Conservation (phyloP, 2,888 invertebrate species). For the Linyphia triangularis region DNA sequence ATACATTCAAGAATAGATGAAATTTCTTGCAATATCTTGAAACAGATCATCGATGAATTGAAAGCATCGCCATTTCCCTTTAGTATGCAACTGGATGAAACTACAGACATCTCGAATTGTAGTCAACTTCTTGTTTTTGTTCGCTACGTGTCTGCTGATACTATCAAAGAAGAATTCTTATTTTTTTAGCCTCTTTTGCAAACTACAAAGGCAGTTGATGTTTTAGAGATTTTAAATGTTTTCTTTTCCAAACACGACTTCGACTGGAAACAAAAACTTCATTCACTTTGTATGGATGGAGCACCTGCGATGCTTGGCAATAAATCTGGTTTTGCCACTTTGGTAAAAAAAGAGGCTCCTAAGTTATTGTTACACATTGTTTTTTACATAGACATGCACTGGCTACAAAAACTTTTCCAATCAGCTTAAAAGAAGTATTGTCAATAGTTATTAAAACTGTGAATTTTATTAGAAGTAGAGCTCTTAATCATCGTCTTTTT, state of each 20-base stretch:
- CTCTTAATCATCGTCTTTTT: slow-evolving; percentile 64
- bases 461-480: slow-evolving; percentile 62
- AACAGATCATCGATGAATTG: slow-evolving; percentile 67
- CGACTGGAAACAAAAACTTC: too few relatives aligned
- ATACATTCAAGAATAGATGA: slow-evolving; percentile 64
- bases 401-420: slow-evolving; percentile 64
- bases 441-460: slow-evolving; percentile 59
- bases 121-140: slow-evolving; percentile 57
- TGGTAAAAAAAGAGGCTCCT: too few relatives aligned
- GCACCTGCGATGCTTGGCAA: too few relatives aligned
- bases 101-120: slow-evolving; percentile 79
- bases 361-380: too few relatives aligned
- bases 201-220: too few relatives aligned
- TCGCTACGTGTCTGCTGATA: too few relatives aligned
- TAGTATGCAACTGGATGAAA: slow-evolving; percentile 78
- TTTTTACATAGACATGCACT: slow-evolving; percentile 66
- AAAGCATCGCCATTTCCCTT: slow-evolving; percentile 69
- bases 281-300: too few relatives aligned
- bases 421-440: slow-evolving; percentile 59
- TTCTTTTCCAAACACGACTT: too few relatives aligned
- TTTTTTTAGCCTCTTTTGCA: too few relatives aligned
- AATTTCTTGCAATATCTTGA: slow-evolving; percentile 67
- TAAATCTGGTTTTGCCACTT: too few relatives aligned
- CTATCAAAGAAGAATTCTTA: too few relatives aligned
- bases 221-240: too few relatives aligned